Percentiles rank a stretch among this genome's conserved stretches.
Evolutionary conservation across 53 echinoderm and acorn worm species (phyloP).

Genomic region (Arbacia lixula): DNA sequence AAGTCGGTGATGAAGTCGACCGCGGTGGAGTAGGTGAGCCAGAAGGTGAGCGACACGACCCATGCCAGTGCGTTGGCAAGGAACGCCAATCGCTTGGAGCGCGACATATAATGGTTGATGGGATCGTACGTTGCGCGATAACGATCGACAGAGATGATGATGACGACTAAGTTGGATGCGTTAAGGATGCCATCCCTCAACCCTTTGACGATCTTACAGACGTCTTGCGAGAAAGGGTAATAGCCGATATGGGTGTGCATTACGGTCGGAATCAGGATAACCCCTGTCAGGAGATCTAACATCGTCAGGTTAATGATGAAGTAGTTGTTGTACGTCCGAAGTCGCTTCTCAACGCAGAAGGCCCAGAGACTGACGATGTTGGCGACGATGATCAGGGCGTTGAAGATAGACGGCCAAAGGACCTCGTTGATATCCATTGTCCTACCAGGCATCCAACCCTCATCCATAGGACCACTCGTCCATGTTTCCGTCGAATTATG

Average conservation of each 20-base stretch:
- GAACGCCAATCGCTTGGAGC: slow-evolving; percentile 33
- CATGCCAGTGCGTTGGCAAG: background rate
- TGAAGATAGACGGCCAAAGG: slow-evolving; percentile 2
- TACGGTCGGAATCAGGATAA: background rate
- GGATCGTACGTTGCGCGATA: slow-evolving; percentile 42
- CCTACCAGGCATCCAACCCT: no score
- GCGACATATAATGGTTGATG: slow-evolving; percentile 42
- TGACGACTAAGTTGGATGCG: slow-evolving; percentile 20
- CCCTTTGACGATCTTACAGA: background rate
- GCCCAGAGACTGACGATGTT: slow-evolving; percentile 23
- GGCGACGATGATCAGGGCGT: background rate
- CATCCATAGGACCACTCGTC: no score
- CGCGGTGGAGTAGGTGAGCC: slow-evolving; percentile 6
- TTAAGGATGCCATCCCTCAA: background rate
- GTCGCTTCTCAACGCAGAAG: slow-evolving; percentile 27
- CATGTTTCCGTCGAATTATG: no score
- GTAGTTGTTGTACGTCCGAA: slow-evolving; percentile 51
- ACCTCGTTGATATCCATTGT: background rate
- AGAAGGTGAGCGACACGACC: slow-evolving; percentile 1
- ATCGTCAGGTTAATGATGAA: slow-evolving; percentile 44
- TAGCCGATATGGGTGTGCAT: slow-evolving; percentile 37
- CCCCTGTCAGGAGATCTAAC: slow-evolving; percentile 6
- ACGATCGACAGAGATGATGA: slow-evolving; percentile 30
- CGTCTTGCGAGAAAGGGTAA: slow-evolving; percentile 2
- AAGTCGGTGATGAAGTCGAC: slow-evolving; percentile 34